These are phyloP conservation scores for Trichechus manatus DNA, from an alignment of 2,113 vertebrate species.

Conservation along the genomic window DNA sequence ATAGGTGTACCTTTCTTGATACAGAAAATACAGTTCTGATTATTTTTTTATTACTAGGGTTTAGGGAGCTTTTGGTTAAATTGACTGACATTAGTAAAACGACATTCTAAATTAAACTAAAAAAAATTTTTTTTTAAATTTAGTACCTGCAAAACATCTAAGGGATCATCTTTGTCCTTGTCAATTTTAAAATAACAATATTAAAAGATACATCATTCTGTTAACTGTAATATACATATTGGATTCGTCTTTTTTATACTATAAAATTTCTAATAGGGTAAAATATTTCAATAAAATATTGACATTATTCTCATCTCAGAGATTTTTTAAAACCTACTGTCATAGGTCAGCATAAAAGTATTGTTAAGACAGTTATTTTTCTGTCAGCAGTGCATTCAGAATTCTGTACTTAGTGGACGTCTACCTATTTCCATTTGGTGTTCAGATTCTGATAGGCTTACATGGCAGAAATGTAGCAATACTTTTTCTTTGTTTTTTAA, in stretches of 20 bases:
- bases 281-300: conserved; percentile 13
- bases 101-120: conserved; percentile 17
- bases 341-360: background rate
- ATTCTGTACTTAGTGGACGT: background rate
- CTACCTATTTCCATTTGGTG: background rate
- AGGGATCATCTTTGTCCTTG: background rate
- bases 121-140: background rate
- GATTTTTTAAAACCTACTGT: background rate
- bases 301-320: conserved; percentile 12
- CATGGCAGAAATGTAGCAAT: background rate
- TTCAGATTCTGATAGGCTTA: conserved; percentile 12
- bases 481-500: conserved; percentile 7
- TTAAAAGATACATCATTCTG: conserved; percentile 10
- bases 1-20: background rate
- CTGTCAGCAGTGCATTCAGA: background rate
- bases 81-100: background rate
- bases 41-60: background rate
- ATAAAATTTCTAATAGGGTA: conserved; percentile 24
- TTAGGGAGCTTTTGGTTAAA: conserved; percentile 18
- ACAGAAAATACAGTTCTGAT: background rate
- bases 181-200: background rate
- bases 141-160: background rate
- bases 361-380: background rate
- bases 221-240: conserved; percentile 51
- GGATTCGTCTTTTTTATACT: conserved; percentile 31